These are phyloP conservation scores for Echinarachnius parma DNA, from an alignment of 53 echinoderm and acorn worm genomes.

Conservation along the genomic window DNA sequence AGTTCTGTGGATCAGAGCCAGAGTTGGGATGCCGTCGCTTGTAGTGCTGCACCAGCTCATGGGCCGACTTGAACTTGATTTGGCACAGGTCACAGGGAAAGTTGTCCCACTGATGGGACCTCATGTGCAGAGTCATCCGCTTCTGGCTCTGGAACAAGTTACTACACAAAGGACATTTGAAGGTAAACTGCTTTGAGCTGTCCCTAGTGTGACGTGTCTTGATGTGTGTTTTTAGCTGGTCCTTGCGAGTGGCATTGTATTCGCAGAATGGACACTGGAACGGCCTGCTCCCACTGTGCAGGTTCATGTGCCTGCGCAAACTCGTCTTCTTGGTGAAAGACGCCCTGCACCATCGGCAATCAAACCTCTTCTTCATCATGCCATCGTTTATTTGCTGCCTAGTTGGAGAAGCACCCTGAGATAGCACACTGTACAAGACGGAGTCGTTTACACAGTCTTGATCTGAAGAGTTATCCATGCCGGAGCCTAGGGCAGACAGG, in stretches of 20 bases:
- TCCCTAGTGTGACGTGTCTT: constrained; percentile 69
- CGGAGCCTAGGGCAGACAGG: neutral
- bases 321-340: constrained; percentile 83
- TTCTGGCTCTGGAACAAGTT: constrained; percentile 76
- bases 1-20: constrained; percentile 39
- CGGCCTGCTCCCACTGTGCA: constrained; percentile 77
- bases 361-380: constrained; percentile 26
- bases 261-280: constrained; percentile 85
- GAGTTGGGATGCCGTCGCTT: constrained; percentile 61
- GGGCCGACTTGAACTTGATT: constrained; percentile 62
- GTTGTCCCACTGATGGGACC: constrained; percentile 69
- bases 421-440: constrained; percentile 23
- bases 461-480: neutral
- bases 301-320: constrained; percentile 72
- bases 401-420: constrained; percentile 16
- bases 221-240: constrained; percentile 79
- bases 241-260: constrained; percentile 70
- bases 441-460: constrained; percentile 1
- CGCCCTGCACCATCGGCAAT: constrained; percentile 68
- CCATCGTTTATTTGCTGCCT: constrained; percentile 13
- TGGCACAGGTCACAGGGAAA: constrained; percentile 72
- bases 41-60: constrained; percentile 63
- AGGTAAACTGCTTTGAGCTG: constrained; percentile 68
- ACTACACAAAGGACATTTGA: constrained; percentile 75
- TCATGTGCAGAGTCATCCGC: constrained; percentile 70